Base-by-base conservation (phyloP, 1,140 invertebrate species). In the Potamilus streckersoni region DNA sequence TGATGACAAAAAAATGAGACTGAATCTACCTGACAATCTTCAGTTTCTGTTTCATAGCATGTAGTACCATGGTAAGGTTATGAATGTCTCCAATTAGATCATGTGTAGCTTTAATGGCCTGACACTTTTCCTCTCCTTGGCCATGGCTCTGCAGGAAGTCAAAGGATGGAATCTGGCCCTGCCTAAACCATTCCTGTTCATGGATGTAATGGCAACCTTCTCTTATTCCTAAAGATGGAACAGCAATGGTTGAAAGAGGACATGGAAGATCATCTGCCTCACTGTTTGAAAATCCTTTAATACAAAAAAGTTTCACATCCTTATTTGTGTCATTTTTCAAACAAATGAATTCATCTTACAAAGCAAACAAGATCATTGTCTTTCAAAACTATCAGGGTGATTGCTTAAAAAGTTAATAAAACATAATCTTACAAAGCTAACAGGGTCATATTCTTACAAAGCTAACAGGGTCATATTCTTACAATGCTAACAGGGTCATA, bases 111-210 rank as follows among this genome's bases (percentile, higher is more conserved):
- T 75, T 59, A 23, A 87, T 79, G 15, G 76, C 61, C 20, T 65
- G 63, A n/a, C 71, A 65, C 55, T 73, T 79, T 14, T 71, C 72
- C 55, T 65, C 73, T 38, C 70, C 63, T 58, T 78, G 27, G 6
- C 56, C n/a, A 12, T 68, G 64, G 56, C 74, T 62, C 20, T 71
- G 70, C 17, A 83, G 67, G 66, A 82, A 87, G 65, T 76, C 84
- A 63, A 86, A 86, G 86, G 86, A 92, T 8, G 95, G 93, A 73
- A 97, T 87, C 84, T 93, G 92, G 17, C 96, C 96, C 84, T 95
- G 93, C 82, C 94, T 95, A 20, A 96, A 90, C 93, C 95, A 96
- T 85, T 96, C 95, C 86, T 96, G 95, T 90, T 95, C 94, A 87
- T 96, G 94, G 58, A 93, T 91, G 88, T 94, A 95, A 56, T 93